These are phyloP conservation scores for Spea hammondii DNA, from an alignment of 2,797 vertebrate genomes.

Conservation along the genomic window DNA sequence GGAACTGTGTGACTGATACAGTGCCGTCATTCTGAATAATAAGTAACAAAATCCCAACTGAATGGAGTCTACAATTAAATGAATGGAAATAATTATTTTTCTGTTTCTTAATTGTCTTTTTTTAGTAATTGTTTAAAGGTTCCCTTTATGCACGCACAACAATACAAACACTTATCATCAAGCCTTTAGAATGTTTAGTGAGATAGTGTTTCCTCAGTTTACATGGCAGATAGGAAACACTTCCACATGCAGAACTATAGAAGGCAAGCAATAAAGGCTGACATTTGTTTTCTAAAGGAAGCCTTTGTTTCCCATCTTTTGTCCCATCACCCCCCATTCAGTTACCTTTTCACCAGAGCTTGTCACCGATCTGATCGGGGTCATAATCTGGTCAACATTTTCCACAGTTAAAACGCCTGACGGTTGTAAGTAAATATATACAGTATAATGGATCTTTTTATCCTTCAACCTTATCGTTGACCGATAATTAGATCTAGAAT, in stretches of 20 bases:
- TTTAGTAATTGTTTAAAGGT: conserved; percentile 43
- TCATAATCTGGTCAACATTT: conserved; percentile 5
- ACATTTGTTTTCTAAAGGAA: conserved; percentile 17
- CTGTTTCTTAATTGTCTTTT: conserved; percentile 21
- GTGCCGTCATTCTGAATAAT: conserved; percentile 20
- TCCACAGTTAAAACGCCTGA: too few relatives aligned
- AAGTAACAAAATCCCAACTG: conserved; percentile 25
- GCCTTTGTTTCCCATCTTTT: conserved; percentile 5
- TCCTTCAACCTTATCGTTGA: too few relatives aligned
- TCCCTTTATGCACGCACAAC: conserved; percentile 23
- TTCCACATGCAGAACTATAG: conserved; percentile 22
- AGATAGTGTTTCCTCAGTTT: conserved; percentile 34
- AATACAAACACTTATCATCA: conserved; percentile 35
- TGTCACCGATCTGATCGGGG: neutral
- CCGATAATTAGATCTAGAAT: too few relatives aligned
- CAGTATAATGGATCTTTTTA: too few relatives aligned
- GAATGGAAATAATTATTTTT: conserved; percentile 34
- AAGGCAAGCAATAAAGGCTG: neutral
- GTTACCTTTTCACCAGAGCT: conserved; percentile 6
- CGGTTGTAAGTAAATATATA: too few relatives aligned
- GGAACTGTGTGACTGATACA: neutral
- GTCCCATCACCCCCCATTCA: neutral
- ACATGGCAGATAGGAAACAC: conserved; percentile 11
- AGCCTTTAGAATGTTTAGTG: conserved; percentile 35
- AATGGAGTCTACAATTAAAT: conserved; percentile 19